A percentile compares a stretch with the other conserved stretches of the same genome.
These are phyloP conservation scores for Apteryx owenii DNA, from an alignment of 2,113 vertebrate genomes.

Conservation along the genomic window DNA sequence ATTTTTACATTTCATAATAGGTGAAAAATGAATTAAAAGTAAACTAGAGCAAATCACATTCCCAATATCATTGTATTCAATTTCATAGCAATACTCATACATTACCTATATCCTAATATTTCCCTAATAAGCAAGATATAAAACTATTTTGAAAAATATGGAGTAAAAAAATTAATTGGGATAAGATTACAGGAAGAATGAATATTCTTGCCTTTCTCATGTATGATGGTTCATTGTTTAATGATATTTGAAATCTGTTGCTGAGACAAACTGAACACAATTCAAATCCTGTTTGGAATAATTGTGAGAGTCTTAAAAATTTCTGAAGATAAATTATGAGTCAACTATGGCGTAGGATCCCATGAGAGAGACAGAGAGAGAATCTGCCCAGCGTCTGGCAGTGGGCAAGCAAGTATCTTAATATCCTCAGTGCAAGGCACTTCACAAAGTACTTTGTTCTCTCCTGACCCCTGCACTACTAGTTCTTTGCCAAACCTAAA, in stretches of 20 bases:
- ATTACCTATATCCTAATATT: neutral
- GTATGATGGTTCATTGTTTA: neutral
- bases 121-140: neutral
- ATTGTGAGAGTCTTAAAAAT: neutral
- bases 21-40: conserved; percentile 14
- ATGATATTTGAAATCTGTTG: neutral
- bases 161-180: neutral
- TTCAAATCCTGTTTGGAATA: neutral
- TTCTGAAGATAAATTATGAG: neutral
- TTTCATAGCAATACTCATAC: neutral
- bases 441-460: neutral
- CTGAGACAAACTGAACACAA: neutral
- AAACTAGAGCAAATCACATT: neutral
- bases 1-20: conserved; percentile 18
- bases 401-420: neutral
- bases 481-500: neutral
- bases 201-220: neutral
- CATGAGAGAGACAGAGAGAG: neutral
- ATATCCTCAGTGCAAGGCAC: neutral
- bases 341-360: neutral
- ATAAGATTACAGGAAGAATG: neutral
- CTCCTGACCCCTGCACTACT: neutral
- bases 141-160: neutral
- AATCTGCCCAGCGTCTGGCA: neutral
- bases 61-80: neutral